phyloP scores from a whole-genome alignment of 2,797 vertebrate genomes.

The Notolabrus celidotus region DNA sequence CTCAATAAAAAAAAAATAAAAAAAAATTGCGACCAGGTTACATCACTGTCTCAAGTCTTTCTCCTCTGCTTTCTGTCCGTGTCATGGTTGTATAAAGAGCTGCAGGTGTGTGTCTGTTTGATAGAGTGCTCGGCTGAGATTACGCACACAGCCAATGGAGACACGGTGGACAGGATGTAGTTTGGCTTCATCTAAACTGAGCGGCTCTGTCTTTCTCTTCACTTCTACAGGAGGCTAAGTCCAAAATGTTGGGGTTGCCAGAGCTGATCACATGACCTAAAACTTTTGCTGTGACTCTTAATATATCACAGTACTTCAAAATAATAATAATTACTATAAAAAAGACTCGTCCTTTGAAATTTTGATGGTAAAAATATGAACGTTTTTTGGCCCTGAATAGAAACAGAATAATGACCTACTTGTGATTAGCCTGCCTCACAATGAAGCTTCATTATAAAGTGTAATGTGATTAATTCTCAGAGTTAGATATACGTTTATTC shows the following conservation, averaged over 20 bases:
- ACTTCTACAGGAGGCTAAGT: neutral
- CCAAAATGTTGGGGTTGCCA: neutral
- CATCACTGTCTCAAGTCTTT: neutral
- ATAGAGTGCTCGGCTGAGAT: neutral
- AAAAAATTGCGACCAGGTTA: neutral
- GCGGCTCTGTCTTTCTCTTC: neutral
- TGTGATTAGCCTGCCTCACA: no score
- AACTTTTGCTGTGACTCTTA: neutral
- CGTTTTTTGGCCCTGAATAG: no score
- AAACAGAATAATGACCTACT: no score
- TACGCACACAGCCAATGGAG: neutral
- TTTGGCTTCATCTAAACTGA: neutral
- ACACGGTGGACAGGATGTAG: neutral
- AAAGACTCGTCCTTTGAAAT: no score
- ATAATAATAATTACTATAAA: no score
- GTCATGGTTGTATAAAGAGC: neutral
- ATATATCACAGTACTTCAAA: neutral
- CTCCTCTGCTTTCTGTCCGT: neutral
- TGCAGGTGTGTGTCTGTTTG: constrained; percentile 4
- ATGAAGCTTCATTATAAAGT: no score
- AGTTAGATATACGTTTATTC: no score
- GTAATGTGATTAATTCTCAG: no score
- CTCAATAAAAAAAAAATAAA: neutral
- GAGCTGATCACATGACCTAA: neutral
- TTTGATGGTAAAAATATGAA: no score